Base-by-base conservation (phyloP, 2,888 invertebrate species). In the Aspidapion aeneum region DNA sequence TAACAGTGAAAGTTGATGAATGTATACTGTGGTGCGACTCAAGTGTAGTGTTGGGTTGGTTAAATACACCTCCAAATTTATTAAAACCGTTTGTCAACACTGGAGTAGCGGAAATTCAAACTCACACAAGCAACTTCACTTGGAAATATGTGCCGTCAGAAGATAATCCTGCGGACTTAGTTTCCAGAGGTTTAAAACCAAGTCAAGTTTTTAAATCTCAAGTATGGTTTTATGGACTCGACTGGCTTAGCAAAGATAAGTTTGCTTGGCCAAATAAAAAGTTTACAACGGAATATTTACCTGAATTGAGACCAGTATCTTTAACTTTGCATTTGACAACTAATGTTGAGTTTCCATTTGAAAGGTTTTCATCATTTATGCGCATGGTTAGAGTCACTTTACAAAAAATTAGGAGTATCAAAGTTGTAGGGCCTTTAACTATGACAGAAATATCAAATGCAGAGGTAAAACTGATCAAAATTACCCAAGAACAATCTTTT, bases 1-100 rank as follows among this genome's bases (percentile, higher is more conserved):
- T 68, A 18, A 61, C 60, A 2, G 50, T 62, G 1, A 1, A 21
- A 49, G 2, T 65, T 3, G 18, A 66, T 18, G 60, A 57, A 18
- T 57, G 21, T 16, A 12, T 63, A 1, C 59, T 61, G 16, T 70
- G 68, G 68, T 55, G 63, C 18, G 70, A 71, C 57, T 69, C 69
- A 2, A 66, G 63, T 5, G 66, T 69, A 16, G 59, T 66, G 0
- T 60, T 69, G 20, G 64, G 63, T 5, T 70, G 68, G 69, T 48
- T 70, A 51, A 63, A 62, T 55, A 60, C 58, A 1, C 12, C 22
- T 1, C 63, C 71, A 2, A 63, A 65, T 48, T 22, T 48, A 12
- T 63, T 71, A 48, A 64, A 71, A 66, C 61, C 60, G 0, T 71
- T 70, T 35, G 68, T 70, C 0, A 63, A 58, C 3, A 69, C 68